Base-by-base conservation (phyloP, 2,888 invertebrate species). In the Oscheius sp. region DNA sequence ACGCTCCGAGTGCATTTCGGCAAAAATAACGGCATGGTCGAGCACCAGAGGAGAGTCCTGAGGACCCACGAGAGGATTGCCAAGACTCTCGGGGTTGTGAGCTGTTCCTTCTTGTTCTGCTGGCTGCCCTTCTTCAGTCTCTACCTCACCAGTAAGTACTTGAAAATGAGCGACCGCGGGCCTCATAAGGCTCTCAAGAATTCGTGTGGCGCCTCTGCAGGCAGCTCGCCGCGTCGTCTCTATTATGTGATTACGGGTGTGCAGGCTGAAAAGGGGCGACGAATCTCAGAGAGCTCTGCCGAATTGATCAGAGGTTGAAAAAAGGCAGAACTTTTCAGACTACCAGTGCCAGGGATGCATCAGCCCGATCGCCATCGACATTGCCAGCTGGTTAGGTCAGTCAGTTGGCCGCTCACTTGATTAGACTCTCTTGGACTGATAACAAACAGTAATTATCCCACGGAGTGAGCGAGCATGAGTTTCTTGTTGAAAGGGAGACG, bases 111-210 rank as follows among this genome's bases (percentile, higher is more conserved):
- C 83, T 90, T 92, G 1, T 86, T 92, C 70, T 92, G 92, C 84
- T 92, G 92, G 90, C 89, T 92, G 37, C 92, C 92, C n/a, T 92
- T 92, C 86, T 92, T 92, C 85, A 90, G 91, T 51, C 88, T 92
- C 5, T 92, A 92, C 84, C 89, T 92, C 70, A 91, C 92, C 32
- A 91, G 92, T 78, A 90, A 91, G 58, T 91, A 50, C 42, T 21
- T 57, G 13, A 9, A 42, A 60, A 13, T 47, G 60, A 58, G 21
- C 47, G 21, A 29, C 21, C n/a, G 37, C 11, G 29, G 13, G 21
- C 48, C 50, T 42, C 63, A 47, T 63, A 21, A 21, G 21, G 55
- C 55, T 55, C 29, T 55, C 55, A 55, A 55, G 32, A 55, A 32
- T 55, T 21, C 55, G 21, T 55, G 29, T 21, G 55, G 32, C 9